phyloP scores from a whole-genome alignment of 2,113 vertebrate genomes.

The Dissostichus mawsoni region DNA sequence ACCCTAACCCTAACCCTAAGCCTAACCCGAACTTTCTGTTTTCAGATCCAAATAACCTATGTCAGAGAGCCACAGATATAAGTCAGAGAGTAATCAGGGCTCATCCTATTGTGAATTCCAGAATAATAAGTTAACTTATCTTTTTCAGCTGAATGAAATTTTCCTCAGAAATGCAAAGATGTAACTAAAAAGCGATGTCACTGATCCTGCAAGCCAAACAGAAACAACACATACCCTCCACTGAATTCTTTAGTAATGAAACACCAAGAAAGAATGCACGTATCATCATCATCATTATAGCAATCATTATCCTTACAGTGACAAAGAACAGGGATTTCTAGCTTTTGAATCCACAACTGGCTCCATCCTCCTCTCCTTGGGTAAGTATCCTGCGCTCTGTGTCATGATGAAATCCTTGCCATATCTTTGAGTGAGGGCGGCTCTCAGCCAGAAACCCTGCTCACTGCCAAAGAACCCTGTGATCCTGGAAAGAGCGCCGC shows the following conservation, averaged over 20 bases:
- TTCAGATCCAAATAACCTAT: too few species aligned
- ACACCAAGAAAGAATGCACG: constrained; percentile 17
- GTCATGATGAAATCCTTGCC: constrained; percentile 61
- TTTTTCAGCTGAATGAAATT: neutral
- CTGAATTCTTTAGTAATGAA: constrained; percentile 4
- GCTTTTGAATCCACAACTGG: constrained; percentile 16
- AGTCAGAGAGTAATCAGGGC: neutral
- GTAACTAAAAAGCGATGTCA: constrained; percentile 9
- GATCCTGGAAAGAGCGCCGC: constrained; percentile 44
- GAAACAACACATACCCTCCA: neutral
- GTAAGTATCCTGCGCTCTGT: constrained; percentile 21
- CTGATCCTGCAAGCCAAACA: neutral
- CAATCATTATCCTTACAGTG: constrained; percentile 47
- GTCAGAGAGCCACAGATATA: neutral
- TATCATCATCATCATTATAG: constrained; percentile 30
- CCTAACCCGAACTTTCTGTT: too few species aligned
- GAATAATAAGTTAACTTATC: neutral
- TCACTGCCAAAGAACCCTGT: constrained; percentile 61
- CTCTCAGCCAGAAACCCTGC: constrained; percentile 48
- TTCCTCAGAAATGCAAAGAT: neutral
- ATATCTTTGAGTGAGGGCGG: constrained; percentile 52
- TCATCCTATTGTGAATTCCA: neutral
- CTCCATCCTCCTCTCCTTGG: constrained; percentile 36
- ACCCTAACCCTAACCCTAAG: too few species aligned
- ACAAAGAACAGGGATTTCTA: constrained; percentile 47